phyloP scores from a whole-genome alignment of 2,888 invertebrate genomes.

The Heteromyza rotundicornis region DNA sequence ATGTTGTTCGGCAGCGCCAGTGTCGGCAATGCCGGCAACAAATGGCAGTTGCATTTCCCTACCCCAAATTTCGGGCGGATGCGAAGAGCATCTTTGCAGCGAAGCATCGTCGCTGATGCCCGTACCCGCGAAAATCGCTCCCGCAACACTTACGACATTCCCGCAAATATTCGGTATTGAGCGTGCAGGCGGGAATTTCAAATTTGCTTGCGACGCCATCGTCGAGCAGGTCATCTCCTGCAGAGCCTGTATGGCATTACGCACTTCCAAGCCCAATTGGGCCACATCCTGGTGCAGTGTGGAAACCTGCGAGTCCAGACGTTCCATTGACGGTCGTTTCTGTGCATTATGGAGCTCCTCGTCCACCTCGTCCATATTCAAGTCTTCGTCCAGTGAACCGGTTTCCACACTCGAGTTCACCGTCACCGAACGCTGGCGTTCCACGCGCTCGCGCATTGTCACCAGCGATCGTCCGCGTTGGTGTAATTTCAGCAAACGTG shows the following conservation, averaged over 20 bases:
- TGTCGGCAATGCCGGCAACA: not conserved
- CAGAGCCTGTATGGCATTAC: constrained; percentile 82
- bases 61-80: constrained; percentile 84
- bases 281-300: constrained; percentile 86
- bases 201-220: constrained; percentile 52
- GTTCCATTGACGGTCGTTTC: constrained; percentile 67
- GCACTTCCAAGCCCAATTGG: constrained; percentile 82
- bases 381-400: constrained; percentile 66
- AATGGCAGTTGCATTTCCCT: constrained; percentile 67
- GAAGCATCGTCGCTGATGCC: constrained; percentile 34
- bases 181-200: constrained; percentile 75
- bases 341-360: constrained; percentile 24
- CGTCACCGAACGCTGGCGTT: constrained; percentile 71
- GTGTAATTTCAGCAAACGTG: constrained; percentile 58
- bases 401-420: constrained; percentile 61
- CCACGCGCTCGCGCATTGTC: constrained; percentile 70
- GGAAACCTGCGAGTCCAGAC: constrained; percentile 81
- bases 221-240: constrained; percentile 78
- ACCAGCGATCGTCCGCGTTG: constrained; percentile 63
- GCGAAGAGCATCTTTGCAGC: constrained; percentile 81
- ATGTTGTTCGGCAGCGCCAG: not conserved
- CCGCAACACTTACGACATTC: constrained; percentile 48
- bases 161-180: constrained; percentile 80
- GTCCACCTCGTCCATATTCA: constrained; percentile 64
- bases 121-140: constrained; percentile 44